Percentiles rank a stretch among this genome's conserved stretches.
Evolutionary conservation across 1,140 invertebrate genomes (phyloP).

Genomic region (Dinoponera quadriceps): DNA sequence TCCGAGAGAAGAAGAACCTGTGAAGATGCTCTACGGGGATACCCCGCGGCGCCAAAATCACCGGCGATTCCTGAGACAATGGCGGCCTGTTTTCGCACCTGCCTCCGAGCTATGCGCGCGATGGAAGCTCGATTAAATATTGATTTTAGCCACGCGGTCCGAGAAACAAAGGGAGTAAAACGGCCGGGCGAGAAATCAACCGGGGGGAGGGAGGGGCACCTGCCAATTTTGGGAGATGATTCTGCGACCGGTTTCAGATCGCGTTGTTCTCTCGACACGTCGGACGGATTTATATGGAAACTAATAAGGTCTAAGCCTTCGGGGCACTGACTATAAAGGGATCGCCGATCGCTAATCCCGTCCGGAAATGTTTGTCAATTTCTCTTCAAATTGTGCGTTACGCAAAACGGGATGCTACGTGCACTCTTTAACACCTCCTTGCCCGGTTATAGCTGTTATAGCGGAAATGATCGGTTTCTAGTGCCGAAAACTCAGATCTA

Average conservation of each 20-base stretch:
- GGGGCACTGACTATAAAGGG: background rate
- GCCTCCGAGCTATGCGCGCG: constrained; percentile 62
- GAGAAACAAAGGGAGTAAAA: constrained; percentile 45
- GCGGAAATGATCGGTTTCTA: background rate
- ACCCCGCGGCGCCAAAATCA: constrained; percentile 63
- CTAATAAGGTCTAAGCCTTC: constrained; percentile 6
- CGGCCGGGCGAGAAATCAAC: background rate
- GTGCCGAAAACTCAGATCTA: background rate
- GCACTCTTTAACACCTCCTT: background rate
- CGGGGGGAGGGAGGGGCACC: constrained; percentile 61
- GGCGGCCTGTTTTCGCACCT: constrained; percentile 75
- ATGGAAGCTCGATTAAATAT: constrained; percentile 75
- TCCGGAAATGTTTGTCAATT: constrained; percentile 8
- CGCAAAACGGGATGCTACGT: background rate
- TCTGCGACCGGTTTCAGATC: constrained; percentile 58
- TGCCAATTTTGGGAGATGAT: constrained; percentile 76
- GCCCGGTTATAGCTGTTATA: background rate
- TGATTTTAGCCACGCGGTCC: constrained; percentile 71
- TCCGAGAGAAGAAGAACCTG: constrained; percentile 5
- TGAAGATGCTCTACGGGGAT: constrained; percentile 18
- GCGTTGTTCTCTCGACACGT: constrained; percentile 43
- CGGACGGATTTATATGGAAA: constrained; percentile 12
- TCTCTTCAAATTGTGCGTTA: constrained; percentile 12
- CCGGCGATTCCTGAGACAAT: constrained; percentile 68
- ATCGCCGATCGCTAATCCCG: background rate